phyloP scores from a whole-genome alignment of 2,888 invertebrate species.

The Euclidia mi region DNA sequence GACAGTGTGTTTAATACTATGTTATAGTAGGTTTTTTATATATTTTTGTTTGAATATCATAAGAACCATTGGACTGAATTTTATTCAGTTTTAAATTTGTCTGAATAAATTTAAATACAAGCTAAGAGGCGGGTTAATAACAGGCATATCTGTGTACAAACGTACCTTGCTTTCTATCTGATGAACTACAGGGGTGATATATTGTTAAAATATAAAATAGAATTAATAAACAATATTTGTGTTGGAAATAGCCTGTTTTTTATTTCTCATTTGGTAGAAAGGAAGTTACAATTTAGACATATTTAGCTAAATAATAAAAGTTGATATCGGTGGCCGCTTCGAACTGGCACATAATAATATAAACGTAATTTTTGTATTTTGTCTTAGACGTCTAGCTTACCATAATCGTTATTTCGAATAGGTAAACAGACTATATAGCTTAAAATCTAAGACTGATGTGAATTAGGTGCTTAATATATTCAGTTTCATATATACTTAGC shows the following conservation, averaged over 20 bases:
- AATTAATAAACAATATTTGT: slow-evolving; percentile 42
- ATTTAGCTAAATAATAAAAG: neutral
- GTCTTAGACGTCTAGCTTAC: slow-evolving; percentile 37
- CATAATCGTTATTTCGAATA: slow-evolving; percentile 24
- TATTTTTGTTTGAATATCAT: slow-evolving; percentile 5
- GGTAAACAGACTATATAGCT: slow-evolving; percentile 46
- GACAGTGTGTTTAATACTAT: slow-evolving; percentile 31
- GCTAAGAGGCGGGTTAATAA: neutral
- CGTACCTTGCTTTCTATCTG: slow-evolving; percentile 44
- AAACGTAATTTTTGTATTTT: slow-evolving; percentile 28
- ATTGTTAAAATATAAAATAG: slow-evolving; percentile 34
- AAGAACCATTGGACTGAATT: neutral
- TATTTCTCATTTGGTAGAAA: slow-evolving; percentile 48
- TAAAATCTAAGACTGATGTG: slow-evolving; percentile 74
- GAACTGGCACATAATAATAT: slow-evolving; percentile 23
- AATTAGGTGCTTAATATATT: slow-evolving; percentile 70
- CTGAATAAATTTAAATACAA: slow-evolving; percentile 1
- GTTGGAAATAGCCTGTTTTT: slow-evolving; percentile 38
- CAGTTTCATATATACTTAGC: slow-evolving; percentile 34
- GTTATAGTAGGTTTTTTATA: slow-evolving; percentile 23
- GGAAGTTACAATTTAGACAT: slow-evolving; percentile 40
- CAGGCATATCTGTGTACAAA: slow-evolving; percentile 3
- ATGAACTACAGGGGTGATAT: slow-evolving; percentile 29
- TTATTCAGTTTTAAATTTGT: neutral
- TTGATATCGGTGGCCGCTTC: slow-evolving; percentile 10